Base-by-base conservation (phyloP, 2,113 vertebrate genomes). In the Micromys minutus region DNA sequence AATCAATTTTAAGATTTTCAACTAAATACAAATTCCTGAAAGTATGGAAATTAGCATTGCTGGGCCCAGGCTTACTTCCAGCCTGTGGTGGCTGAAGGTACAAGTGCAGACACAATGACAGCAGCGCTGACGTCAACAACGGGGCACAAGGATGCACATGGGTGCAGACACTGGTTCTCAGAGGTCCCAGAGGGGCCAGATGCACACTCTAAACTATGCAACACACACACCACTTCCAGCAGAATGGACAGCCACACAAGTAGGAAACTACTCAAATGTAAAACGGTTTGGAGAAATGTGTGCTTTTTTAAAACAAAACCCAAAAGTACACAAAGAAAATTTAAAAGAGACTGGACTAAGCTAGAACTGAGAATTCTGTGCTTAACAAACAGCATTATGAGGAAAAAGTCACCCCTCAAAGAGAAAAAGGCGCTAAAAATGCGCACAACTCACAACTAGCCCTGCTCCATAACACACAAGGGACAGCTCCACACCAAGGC, bases 341-440 rank as follows among this genome's bases (percentile, higher is more conserved):
- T 2, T 52, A n/a, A n/a, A n/a, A 31, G 16, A 29, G 55, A 31
- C 7, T 5, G 52, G 16, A 13, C 52, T 21, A 19, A 16, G 10
- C 17, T 2, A 19, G 39, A 50, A 26, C 34, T 50, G 15, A 81
- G 42, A 24, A 65, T 11, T 34, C 34, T 24, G 34, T 21, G 61
- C 31, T 36, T 17, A 87, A 69, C 31, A 87, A 67, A 88, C 10
- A 75, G 21, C 22, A 5, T 0, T 2, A 34, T 22, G 61, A 74
- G 29, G 1, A 39, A 36, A 89, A 47, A 7, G 22, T 34, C 1
- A 0, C 7, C 24, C 7, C 36, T 34, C 52, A 7, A 34, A 22
- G 13, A 4, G 7, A 22, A 4, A 34, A 55, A 22, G 36, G n/a
- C 4, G 0, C 22, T 22, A 0, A 19, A 0, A 22, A 71, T 1